These are phyloP conservation scores for Cepaea hortensis DNA, from an alignment of 2,888 invertebrate species.

Conservation along the genomic window DNA sequence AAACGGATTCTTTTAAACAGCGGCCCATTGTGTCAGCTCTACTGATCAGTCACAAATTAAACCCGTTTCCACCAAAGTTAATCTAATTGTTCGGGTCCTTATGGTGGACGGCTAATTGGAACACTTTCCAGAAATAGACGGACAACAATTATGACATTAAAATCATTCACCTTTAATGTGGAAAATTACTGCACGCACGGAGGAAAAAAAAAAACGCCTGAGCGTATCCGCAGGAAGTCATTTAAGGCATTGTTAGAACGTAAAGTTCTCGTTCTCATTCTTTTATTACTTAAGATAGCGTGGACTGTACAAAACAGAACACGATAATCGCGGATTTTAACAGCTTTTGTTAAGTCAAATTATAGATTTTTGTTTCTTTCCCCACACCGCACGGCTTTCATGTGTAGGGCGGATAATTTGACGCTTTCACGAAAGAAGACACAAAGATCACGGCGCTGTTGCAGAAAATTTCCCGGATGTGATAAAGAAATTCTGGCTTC, in stretches of 20 bases:
- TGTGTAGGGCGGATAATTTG: conserved; percentile 20
- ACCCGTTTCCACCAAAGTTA: background rate
- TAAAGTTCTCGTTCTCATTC: background rate
- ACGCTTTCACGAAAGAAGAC: conserved; percentile 12
- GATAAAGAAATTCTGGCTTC: background rate
- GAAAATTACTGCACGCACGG: background rate
- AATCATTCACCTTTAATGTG: background rate
- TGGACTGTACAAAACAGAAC: background rate
- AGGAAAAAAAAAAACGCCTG: background rate
- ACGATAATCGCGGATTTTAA: background rate
- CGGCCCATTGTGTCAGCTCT: background rate
- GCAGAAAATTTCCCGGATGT: conserved; percentile 27
- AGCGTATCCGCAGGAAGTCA: conserved; percentile 34
- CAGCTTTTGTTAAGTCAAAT: background rate
- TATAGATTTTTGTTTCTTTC: background rate
- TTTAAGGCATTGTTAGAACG: conserved; percentile 6
- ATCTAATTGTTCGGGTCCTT: background rate
- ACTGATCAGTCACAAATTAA: background rate
- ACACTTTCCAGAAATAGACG: conserved; percentile 6
- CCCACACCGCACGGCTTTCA: background rate
- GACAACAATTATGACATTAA: conserved; percentile 37
- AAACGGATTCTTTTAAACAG: background rate
- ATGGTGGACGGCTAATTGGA: conserved; percentile 4
- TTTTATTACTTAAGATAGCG: conserved; percentile 8
- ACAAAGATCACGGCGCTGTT: conserved; percentile 4